Evolutionary conservation across 1,140 invertebrate genomes (phyloP).

Genomic region (Tetraneura akinire): DNA sequence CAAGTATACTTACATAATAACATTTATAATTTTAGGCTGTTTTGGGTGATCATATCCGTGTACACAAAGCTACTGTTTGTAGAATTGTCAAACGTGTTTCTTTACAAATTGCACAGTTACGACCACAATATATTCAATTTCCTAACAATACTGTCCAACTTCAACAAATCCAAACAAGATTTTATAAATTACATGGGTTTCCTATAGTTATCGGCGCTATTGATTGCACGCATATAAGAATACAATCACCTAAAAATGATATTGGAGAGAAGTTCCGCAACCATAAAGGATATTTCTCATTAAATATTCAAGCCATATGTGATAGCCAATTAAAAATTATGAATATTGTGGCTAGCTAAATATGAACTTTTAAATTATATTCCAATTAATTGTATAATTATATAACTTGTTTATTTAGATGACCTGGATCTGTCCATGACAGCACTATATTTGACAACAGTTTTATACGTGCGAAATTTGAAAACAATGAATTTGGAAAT

Average conservation of each 20-base stretch:
- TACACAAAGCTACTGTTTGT: too few relatives aligned
- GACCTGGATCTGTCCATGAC: constrained; percentile 57
- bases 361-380: too few relatives aligned
- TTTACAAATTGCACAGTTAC: background rate
- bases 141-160: background rate
- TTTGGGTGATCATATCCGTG: too few relatives aligned
- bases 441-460: constrained; percentile 52
- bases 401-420: too few relatives aligned
- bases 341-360: constrained; percentile 58
- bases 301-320: constrained; percentile 60
- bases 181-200: too few relatives aligned
- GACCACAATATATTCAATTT: too few relatives aligned
- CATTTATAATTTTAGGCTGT: too few relatives aligned
- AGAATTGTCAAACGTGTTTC: too few relatives aligned
- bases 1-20: background rate
- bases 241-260: background rate
- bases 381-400: too few relatives aligned
- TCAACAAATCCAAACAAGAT: background rate
- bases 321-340: constrained; percentile 57
- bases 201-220: background rate
- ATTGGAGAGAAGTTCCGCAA: too few relatives aligned
- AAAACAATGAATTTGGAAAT: constrained; percentile 54
- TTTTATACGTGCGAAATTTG: constrained; percentile 49
- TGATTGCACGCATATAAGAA: background rate
- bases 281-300: constrained; percentile 59